Conservation (phyloP, 2,888 invertebrate species). For the Hypercompe scribonia region DNA sequence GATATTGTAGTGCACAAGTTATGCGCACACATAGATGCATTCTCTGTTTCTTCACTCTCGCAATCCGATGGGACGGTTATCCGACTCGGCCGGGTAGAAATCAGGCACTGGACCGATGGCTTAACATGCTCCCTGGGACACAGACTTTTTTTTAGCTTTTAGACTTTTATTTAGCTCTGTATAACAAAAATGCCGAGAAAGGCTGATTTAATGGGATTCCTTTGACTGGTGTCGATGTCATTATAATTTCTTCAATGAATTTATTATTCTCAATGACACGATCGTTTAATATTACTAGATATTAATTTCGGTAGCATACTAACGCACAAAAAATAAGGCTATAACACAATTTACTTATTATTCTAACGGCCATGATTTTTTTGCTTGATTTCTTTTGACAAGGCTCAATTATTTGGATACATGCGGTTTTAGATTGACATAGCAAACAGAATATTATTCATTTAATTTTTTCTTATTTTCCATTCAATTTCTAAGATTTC, state of each 20-base stretch:
- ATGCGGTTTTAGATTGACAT: background rate
- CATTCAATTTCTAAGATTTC: too few species aligned
- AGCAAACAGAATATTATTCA: too few species aligned
- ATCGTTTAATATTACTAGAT: background rate
- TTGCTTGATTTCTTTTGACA: background rate
- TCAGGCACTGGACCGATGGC: too few species aligned
- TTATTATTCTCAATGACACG: background rate
- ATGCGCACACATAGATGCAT: too few species aligned
- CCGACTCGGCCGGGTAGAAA: too few species aligned
- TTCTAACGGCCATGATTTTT: background rate
- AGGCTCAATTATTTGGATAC: background rate
- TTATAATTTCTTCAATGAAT: background rate
- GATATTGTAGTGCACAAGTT: too few species aligned
- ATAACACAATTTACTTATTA: background rate
- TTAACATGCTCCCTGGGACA: too few species aligned
- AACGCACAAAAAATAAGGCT: background rate
- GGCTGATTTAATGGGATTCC: slow-evolving; percentile 16
- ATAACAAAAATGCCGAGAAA: slow-evolving; percentile 31
- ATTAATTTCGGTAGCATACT: background rate
- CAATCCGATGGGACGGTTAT: too few species aligned
- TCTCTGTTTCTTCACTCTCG: too few species aligned
- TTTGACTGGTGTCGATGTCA: background rate
- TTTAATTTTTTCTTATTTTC: too few species aligned
- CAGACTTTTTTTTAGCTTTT: too few species aligned
- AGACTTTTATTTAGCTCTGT: too few species aligned